A percentile compares a stretch with the other conserved stretches of the same genome.
These are phyloP conservation scores for Lepidothrix coronata DNA, from an alignment of 2,113 vertebrate species.

Conservation along the genomic window DNA sequence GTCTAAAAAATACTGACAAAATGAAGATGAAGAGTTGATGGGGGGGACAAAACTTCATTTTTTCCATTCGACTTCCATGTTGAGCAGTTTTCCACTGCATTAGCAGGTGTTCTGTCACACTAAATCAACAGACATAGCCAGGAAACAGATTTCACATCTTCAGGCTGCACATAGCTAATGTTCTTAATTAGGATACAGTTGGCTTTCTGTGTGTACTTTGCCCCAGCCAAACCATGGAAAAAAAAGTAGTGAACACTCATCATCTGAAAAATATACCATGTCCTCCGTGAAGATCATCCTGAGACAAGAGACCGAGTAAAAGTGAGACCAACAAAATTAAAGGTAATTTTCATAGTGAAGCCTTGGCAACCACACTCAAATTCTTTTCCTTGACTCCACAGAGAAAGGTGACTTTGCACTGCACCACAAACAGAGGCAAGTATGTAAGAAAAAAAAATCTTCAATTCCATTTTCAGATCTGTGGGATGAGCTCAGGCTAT, in stretches of 20 bases:
- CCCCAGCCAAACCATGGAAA: not conserved
- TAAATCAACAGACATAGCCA: slow-evolving; percentile 31
- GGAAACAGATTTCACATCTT: slow-evolving; percentile 42
- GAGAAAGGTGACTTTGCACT: not conserved
- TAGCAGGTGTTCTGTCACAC: not conserved
- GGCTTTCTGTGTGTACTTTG: slow-evolving; percentile 1
- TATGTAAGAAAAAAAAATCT: not conserved
- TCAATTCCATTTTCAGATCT: not conserved
- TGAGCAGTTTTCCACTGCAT: not conserved
- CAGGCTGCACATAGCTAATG: not conserved
- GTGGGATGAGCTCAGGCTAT: not conserved
- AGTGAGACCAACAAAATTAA: not conserved
- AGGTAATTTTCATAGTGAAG: fast-evolving
- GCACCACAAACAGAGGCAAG: not conserved
- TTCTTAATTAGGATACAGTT: not conserved
- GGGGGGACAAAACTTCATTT: not conserved
- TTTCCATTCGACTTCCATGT: not conserved
- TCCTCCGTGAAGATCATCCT: not conserved
- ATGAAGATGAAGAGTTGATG: not conserved
- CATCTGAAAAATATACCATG: not conserved
- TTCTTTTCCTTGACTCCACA: not conserved
- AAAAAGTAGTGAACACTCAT: not conserved
- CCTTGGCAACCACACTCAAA: not conserved
- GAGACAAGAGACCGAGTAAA: not conserved
- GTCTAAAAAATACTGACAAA: not conserved